Conservation (phyloP, 1,140 invertebrate genomes). For the Meloidogyne floridensis region DNA sequence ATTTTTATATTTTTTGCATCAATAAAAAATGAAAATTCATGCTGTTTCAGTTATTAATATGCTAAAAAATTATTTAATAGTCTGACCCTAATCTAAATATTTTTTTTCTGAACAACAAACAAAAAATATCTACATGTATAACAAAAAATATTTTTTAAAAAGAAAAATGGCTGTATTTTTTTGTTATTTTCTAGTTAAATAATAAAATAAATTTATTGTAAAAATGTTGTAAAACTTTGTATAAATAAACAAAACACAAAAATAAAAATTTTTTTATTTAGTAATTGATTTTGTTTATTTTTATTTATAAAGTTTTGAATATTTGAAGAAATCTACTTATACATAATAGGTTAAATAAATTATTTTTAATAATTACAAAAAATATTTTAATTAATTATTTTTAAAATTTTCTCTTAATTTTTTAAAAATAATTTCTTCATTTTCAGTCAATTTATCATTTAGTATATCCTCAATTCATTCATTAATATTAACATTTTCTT, state of each 20-base stretch:
- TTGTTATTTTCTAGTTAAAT: neutral
- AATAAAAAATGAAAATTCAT: neutral
- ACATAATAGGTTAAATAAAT: no score
- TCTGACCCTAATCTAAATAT: neutral
- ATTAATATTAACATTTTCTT: no score
- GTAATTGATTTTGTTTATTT: no score
- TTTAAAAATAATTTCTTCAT: no score
- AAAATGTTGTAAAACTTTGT: neutral
- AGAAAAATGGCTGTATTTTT: neutral
- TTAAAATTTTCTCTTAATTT: no score
- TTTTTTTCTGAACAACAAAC: neutral
- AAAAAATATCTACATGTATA: no score
- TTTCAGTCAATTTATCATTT: no score
- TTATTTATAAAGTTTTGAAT: no score
- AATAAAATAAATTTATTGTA: neutral
- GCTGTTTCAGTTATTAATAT: neutral
- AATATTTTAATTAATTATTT: no score
- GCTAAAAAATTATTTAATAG: neutral
- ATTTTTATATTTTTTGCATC: neutral
- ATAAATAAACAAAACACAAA: neutral
- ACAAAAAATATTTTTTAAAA: neutral
- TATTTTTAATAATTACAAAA: no score
- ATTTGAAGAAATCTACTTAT: no score
- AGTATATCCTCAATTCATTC: no score
- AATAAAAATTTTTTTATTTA: neutral